phyloP scores from a whole-genome alignment of 2,113 vertebrate species.

The Pelobates fuscus region DNA sequence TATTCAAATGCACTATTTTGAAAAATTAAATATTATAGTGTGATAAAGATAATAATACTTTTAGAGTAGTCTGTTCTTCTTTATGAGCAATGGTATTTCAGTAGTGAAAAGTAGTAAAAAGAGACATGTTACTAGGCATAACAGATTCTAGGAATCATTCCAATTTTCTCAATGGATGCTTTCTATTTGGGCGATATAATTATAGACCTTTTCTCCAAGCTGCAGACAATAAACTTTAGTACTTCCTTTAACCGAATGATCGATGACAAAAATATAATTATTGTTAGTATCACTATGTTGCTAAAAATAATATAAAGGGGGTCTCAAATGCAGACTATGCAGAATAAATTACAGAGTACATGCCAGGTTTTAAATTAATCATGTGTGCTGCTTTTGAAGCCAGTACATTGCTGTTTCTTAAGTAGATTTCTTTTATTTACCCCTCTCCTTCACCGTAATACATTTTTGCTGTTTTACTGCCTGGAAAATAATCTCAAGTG shows the following conservation, averaged over 20 bases:
- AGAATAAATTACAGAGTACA: slow-evolving; percentile 20
- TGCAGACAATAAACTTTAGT: slow-evolving; percentile 43
- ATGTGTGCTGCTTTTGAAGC: not conserved
- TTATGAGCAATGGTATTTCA: slow-evolving; percentile 30
- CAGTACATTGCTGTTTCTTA: too few species aligned
- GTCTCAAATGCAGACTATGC: slow-evolving; percentile 3
- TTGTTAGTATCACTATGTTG: slow-evolving; percentile 36
- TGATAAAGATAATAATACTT: too few species aligned
- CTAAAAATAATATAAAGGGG: slow-evolving; percentile 37
- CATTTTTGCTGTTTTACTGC: too few species aligned
- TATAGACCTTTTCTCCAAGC: slow-evolving; percentile 42
- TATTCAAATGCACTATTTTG: not conserved
- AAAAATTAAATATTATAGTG: too few species aligned
- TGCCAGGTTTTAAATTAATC: slow-evolving; percentile 12
- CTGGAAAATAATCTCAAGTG: too few species aligned
- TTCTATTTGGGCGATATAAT: slow-evolving; percentile 39
- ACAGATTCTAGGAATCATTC: slow-evolving; percentile 47
- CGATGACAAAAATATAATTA: slow-evolving; percentile 45
- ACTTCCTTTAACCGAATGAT: slow-evolving; percentile 39
- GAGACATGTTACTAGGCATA: slow-evolving; percentile 35
- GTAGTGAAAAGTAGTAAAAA: slow-evolving; percentile 39
- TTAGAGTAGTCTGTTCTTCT: slow-evolving; percentile 10
- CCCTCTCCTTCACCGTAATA: too few species aligned
- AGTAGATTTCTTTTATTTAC: too few species aligned
- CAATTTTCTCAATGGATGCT: slow-evolving; percentile 45